Percentiles rank a stretch among this genome's conserved stretches.
These are phyloP conservation scores for Eubucco bourcierii DNA, from an alignment of 2,113 vertebrate genomes.

Conservation along the genomic window DNA sequence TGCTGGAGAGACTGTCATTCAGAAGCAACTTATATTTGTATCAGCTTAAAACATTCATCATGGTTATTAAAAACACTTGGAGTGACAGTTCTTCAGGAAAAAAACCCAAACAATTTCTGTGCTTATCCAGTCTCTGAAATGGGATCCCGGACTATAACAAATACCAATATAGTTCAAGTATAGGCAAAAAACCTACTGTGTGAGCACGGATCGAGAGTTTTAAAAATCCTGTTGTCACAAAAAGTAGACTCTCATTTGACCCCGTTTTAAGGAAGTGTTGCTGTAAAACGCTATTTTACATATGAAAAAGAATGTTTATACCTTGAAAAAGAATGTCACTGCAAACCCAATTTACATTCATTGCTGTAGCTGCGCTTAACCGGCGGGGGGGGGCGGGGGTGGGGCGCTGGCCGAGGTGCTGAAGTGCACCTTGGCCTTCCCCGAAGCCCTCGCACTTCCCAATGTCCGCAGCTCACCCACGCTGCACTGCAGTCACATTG, in stretches of 20 bases:
- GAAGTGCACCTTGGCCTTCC: accelerated
- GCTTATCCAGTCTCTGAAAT: neutral
- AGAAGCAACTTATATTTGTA: neutral
- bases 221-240: neutral
- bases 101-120: neutral
- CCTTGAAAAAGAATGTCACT: accelerated
- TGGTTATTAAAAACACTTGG: neutral
- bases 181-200: neutral
- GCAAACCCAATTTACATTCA: neutral
- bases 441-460: accelerated
- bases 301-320: accelerated
- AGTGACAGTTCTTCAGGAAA: neutral
- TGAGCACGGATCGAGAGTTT: neutral
- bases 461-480: accelerated
- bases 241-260: neutral
- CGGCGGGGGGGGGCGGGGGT: neutral
- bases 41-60: neutral
- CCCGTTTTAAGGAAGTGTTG: neutral
- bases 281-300: neutral
- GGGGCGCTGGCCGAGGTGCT: constrained; percentile 45
- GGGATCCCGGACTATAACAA: neutral
- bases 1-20: neutral
- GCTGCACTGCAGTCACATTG: accelerated
- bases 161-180: neutral
- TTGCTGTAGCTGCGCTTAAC: neutral